Conservation (phyloP, 2,113 vertebrate genomes). For the Aspiorhynchus laticeps region DNA sequence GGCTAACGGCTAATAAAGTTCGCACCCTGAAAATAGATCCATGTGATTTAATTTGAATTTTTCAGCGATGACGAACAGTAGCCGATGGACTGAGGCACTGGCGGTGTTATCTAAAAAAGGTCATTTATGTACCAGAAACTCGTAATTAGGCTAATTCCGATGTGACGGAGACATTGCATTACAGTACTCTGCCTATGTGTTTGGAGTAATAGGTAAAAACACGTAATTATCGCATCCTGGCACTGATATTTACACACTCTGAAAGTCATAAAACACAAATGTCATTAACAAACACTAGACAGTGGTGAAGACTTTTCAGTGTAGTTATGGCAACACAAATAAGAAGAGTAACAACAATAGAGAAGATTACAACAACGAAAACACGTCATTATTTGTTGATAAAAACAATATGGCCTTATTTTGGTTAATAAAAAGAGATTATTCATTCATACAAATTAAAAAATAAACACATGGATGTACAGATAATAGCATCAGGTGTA, state of each 20-base stretch:
- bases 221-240: neutral
- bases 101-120: neutral
- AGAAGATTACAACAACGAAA: conserved; percentile 61
- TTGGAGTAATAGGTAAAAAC: neutral
- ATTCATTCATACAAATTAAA: conserved; percentile 57
- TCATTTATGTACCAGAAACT: neutral
- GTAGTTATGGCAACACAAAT: conserved; percentile 59
- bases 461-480: conserved; percentile 34
- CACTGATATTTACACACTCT: conserved; percentile 57
- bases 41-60: neutral
- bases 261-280: conserved; percentile 50
- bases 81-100: conserved; percentile 1
- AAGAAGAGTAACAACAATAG: conserved; percentile 65
- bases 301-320: conserved; percentile 68
- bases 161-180: neutral
- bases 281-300: conserved; percentile 53
- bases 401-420: conserved; percentile 56
- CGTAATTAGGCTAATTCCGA: neutral
- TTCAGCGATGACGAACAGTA: neutral
- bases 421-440: conserved; percentile 61
- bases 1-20: neutral
- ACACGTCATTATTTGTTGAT: conserved; percentile 43
- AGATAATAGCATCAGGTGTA: conserved; percentile 31
- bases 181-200: neutral
- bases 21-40: neutral